phyloP scores from a whole-genome alignment of 2,113 vertebrate species.

The Hystrix brachyura region DNA sequence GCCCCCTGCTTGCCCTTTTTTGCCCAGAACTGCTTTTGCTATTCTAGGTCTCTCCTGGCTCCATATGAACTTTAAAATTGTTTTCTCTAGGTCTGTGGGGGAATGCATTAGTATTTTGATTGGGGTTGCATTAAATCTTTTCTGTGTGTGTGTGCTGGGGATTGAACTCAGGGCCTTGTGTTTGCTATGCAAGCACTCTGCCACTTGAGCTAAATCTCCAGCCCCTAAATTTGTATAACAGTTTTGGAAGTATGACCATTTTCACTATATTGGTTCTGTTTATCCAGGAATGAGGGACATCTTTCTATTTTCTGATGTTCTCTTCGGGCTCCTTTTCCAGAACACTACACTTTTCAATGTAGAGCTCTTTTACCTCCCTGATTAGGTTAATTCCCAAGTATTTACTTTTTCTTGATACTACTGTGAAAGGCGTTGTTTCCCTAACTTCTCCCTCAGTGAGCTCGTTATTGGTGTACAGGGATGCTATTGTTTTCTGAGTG shows the following conservation, averaged over 20 bases:
- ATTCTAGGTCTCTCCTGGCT: too few species aligned
- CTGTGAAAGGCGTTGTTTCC: neutral
- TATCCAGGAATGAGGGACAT: neutral
- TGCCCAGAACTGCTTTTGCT: too few species aligned
- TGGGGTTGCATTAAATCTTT: neutral
- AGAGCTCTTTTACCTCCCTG: neutral
- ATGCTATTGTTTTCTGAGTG: neutral
- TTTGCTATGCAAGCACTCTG: too few species aligned
- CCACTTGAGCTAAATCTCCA: too few species aligned
- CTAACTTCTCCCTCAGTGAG: neutral
- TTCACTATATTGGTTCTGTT: neutral
- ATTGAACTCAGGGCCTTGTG: too few species aligned
- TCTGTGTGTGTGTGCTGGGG: too few species aligned
- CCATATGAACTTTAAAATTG: neutral
- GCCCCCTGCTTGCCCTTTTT: too few species aligned
- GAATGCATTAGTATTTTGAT: neutral
- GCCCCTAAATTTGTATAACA: neutral
- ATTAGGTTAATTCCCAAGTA: neutral
- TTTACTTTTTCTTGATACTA: neutral
- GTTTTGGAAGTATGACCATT: neutral
- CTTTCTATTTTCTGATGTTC: neutral
- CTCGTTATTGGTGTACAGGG: neutral
- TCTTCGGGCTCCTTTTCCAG: neutral
- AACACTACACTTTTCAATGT: neutral
- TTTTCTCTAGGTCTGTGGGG: neutral